Evolutionary conservation across 2,797 vertebrate species (phyloP).

Genomic region (Hirundo rustica): DNA sequence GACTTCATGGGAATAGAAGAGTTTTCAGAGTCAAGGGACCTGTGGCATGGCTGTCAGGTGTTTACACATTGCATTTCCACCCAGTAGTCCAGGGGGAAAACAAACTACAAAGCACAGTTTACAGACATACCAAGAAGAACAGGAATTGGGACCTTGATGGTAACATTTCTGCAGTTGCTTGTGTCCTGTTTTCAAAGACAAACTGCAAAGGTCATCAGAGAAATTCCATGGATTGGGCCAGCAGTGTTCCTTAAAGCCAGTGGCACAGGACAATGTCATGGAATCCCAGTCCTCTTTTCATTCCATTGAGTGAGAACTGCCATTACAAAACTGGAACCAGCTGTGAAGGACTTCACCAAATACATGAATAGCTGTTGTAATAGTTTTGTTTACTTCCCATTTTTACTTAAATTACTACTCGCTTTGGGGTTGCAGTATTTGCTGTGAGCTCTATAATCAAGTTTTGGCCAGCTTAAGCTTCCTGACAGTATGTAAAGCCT

Average conservation of each 20-base stretch:
- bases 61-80: neutral
- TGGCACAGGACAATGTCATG: neutral
- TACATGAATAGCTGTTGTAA: conserved; percentile 30
- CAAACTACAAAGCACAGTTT: neutral
- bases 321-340: neutral
- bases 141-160: neutral
- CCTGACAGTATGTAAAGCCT: neutral
- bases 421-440: neutral
- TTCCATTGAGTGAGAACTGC: neutral
- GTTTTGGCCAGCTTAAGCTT: neutral
- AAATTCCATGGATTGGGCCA: neutral
- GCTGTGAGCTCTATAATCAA: neutral
- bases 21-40: neutral
- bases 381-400: conserved; percentile 50
- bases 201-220: neutral
- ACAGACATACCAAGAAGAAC: neutral
- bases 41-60: neutral
- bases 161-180: neutral
- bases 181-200: neutral
- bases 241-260: neutral
- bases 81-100: neutral
- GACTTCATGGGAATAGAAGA: neutral
- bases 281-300: neutral
- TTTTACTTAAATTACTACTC: conserved; percentile 12
- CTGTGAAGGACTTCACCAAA: conserved; percentile 36